Evolutionary conservation across 2,797 vertebrate species (phyloP).

Genomic region (Gadopsis bispinosus): DNA sequence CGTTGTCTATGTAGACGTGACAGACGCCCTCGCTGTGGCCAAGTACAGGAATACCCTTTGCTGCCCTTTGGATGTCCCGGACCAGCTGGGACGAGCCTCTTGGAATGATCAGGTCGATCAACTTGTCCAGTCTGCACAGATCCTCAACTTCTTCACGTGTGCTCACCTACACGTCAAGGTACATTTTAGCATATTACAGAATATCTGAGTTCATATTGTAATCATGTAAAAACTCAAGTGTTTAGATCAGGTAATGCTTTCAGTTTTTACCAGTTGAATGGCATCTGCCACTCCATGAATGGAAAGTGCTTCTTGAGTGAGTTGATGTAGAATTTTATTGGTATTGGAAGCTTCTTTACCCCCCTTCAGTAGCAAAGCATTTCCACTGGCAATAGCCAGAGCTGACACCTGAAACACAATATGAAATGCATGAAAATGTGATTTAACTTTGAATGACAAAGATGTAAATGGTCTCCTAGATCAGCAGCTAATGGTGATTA

Average conservation of each 20-base stretch:
- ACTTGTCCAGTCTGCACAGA: constrained; percentile 93
- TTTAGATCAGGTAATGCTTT: not conserved
- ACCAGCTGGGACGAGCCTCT: constrained; percentile 96
- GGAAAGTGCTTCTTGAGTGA: constrained; percentile 95
- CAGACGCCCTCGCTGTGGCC: constrained; percentile 99
- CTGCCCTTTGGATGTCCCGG: constrained; percentile 92
- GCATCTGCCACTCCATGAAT: constrained; percentile 92
- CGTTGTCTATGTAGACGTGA: constrained; percentile 92
- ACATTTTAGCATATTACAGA: not conserved
- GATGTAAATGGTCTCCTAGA: not conserved
- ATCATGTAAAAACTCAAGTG: not conserved
- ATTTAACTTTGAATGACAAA: not conserved
- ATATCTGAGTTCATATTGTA: not conserved
- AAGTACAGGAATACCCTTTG: constrained; percentile 96
- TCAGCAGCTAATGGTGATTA: not conserved
- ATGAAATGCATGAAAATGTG: not conserved
- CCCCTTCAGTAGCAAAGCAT: constrained; percentile 95
- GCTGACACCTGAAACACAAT: constrained; percentile 90
- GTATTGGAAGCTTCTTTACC: constrained; percentile 94
- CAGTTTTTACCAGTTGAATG: constrained; percentile 90
- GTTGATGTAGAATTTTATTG: constrained; percentile 93
- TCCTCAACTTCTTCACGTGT: constrained; percentile 98
- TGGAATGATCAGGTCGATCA: constrained; percentile 98
- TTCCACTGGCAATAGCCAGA: constrained; percentile 96
- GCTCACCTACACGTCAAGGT: constrained; percentile 88